phyloP scores from a whole-genome alignment of 2,113 vertebrate genomes.

The Scophthalmus maximus region DNA sequence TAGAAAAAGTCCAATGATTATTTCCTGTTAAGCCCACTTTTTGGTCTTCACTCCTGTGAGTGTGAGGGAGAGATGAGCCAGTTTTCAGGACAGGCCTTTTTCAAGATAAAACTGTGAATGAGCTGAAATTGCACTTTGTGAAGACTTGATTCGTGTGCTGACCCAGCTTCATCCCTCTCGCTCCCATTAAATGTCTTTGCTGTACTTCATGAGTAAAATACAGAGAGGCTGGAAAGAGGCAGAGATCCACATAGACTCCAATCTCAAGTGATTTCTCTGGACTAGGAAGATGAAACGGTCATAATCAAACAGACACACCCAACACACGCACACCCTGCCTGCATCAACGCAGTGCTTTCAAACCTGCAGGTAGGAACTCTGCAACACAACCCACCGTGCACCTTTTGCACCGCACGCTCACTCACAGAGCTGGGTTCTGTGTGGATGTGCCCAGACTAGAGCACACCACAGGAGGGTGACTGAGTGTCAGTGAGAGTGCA shows the following conservation, averaged over 20 bases:
- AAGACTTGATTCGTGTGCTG: constrained; percentile 69
- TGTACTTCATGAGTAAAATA: constrained; percentile 48
- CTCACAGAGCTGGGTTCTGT: constrained; percentile 24
- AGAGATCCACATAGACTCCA: constrained; percentile 54
- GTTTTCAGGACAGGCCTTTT: constrained; percentile 37
- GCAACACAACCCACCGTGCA: constrained; percentile 15
- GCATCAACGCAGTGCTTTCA: constrained; percentile 3
- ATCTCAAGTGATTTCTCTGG: constrained; percentile 59
- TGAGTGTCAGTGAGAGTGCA: constrained; percentile 60
- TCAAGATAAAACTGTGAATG: constrained; percentile 66
- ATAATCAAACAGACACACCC: constrained; percentile 19
- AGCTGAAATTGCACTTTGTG: constrained; percentile 70
- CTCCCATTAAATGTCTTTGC: constrained; percentile 55
- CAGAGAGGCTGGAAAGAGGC: constrained; percentile 54
- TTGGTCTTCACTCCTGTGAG: constrained; percentile 47
- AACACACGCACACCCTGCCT: constrained; percentile 10
- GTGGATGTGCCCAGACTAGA: constrained; percentile 60
- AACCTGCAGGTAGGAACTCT: constrained; percentile 27
- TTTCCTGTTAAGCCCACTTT: constrained; percentile 59
- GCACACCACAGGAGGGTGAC: constrained; percentile 64
- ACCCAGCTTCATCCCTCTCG: constrained; percentile 62
- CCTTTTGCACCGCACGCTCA: constrained; percentile 25
- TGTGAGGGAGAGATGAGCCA: constrained; percentile 40
- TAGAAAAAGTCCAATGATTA: constrained; percentile 25
- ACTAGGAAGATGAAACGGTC: constrained; percentile 33